Conservation (phyloP, 2,888 invertebrate genomes). For the Ganaspis brasiliensis region DNA sequence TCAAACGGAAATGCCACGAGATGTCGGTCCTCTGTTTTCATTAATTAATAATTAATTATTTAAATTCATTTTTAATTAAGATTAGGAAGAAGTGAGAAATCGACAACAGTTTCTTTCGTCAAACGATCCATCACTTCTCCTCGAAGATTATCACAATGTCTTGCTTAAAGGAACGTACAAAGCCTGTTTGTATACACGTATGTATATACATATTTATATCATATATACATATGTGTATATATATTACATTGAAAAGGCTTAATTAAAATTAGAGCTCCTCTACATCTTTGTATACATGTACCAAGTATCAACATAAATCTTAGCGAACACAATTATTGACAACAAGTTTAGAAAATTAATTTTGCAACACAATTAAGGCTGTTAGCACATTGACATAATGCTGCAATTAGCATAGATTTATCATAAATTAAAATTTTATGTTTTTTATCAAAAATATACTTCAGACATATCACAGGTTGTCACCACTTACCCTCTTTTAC, state of each 20-base stretch:
- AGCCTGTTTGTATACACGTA: conserved; percentile 63
- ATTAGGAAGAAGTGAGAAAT: conserved; percentile 34
- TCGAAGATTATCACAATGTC: conserved; percentile 77
- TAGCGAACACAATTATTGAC: not conserved
- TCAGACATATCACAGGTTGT: no score
- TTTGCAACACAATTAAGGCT: not conserved
- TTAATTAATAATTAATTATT: conserved; percentile 32
- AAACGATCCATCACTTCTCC: conserved; percentile 53
- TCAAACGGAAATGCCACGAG: conserved; percentile 18
- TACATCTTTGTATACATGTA: conserved; percentile 27
- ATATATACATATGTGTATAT: conserved; percentile 41
- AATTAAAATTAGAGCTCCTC: conserved; percentile 15
- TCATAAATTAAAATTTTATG: no score
- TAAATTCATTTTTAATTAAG: conserved; percentile 22
- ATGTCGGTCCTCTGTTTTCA: conserved; percentile 11
- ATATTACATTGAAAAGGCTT: conserved; percentile 37
- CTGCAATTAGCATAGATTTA: no score
- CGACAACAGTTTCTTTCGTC: conserved; percentile 7
- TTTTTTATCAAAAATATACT: no score
- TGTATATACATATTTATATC: no score
- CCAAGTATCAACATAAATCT: conserved; percentile 5
- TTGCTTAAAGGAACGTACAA: conserved; percentile 75
- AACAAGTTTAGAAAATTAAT: not conserved
- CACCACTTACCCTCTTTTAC: no score
- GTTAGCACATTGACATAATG: no score